These are phyloP conservation scores for Ardeotis arabs DNA, from an alignment of 2,113 vertebrate genomes.

Conservation along the genomic window DNA sequence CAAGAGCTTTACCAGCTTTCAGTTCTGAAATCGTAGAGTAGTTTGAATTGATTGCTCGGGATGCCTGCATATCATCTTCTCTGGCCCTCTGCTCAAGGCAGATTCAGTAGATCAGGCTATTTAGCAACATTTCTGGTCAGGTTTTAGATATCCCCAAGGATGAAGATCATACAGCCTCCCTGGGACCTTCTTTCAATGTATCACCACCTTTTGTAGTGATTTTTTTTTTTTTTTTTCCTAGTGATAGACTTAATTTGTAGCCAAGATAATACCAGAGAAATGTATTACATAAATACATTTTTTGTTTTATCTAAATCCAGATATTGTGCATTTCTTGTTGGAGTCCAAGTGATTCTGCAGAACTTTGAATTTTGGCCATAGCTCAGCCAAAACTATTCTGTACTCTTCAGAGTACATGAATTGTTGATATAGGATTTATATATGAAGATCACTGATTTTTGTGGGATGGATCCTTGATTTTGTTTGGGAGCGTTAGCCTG, in stretches of 20 bases:
- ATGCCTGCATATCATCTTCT: not conserved
- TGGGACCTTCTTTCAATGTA: not conserved
- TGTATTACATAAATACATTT: not conserved
- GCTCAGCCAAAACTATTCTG: not conserved
- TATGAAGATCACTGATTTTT: not conserved
- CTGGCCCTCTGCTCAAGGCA: not conserved
- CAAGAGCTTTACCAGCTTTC: not conserved
- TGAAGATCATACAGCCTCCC: not conserved
- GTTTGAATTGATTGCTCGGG: not conserved
- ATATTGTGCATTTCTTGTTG: not conserved
- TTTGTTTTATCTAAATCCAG: not conserved
- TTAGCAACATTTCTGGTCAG: not conserved
- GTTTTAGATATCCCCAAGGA: not conserved
- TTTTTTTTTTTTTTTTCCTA: not conserved
- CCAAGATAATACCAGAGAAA: not conserved
- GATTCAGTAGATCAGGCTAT: not conserved
- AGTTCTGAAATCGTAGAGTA: not conserved
- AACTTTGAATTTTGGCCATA: not conserved
- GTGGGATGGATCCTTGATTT: not conserved
- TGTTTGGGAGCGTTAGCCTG: not conserved
- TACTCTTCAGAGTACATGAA: not conserved
- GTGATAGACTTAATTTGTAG: not conserved
- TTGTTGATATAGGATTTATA: not conserved
- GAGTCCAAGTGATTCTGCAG: not conserved
- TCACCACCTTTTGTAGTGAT: not conserved